A percentile compares a stretch with the other conserved stretches of the same genome.
phyloP scores from a whole-genome alignment of 2,797 vertebrate genomes.

The Bradypodion ventrale region DNA sequence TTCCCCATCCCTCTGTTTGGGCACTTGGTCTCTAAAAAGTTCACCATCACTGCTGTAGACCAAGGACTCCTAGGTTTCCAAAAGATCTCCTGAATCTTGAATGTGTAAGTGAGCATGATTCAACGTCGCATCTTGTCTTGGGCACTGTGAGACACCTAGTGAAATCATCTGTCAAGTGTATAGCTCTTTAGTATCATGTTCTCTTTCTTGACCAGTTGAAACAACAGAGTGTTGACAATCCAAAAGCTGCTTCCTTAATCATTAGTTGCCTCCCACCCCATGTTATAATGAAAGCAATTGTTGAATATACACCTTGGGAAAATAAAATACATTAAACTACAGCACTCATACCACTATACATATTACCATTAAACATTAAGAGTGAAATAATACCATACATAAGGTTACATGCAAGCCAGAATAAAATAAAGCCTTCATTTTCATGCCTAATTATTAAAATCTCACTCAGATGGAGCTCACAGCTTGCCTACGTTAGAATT shows the following conservation, averaged over 20 bases:
- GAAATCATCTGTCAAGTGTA: neutral
- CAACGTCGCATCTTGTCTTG: neutral
- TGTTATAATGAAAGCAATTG: neutral
- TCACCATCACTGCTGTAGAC: no score
- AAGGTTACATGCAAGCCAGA: no score
- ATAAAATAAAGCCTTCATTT: neutral
- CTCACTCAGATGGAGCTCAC: neutral
- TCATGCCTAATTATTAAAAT: conserved; percentile 3
- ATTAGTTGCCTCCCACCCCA: neutral
- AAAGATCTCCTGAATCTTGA: neutral
- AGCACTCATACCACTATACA: neutral
- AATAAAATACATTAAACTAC: neutral
- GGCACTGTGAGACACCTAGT: neutral
- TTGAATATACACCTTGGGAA: neutral
- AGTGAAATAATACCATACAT: neutral
- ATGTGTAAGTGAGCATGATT: neutral
- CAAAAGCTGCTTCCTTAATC: neutral
- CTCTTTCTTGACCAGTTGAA: neutral
- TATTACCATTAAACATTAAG: neutral
- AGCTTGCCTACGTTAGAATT: neutral
- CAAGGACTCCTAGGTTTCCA: neutral
- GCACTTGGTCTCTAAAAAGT: no score
- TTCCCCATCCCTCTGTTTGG: no score
- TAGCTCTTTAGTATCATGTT: neutral
- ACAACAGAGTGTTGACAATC: neutral